Evolutionary conservation across 2,113 vertebrate species (phyloP), one percentile per base, ranked within the genome.

Genomic region (Ameiurus melas): DNA sequence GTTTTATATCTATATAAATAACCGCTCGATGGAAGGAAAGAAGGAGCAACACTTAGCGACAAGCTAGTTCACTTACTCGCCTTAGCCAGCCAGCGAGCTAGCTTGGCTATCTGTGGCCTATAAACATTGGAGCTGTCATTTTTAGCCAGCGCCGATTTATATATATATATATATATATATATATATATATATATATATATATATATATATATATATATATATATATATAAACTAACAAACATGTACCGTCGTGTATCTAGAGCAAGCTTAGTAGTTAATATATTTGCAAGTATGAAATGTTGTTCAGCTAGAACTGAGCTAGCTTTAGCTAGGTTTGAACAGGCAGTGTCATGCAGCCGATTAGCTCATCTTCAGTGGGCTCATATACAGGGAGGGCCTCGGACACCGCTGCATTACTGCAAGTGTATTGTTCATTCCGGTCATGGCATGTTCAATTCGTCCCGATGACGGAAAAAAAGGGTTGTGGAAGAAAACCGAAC

Each of bases 1-100:
- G n/a, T n/a, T n/a, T n/a, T n/a, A n/a, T n/a, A n/a, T n/a, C n/a
- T n/a, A n/a, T n/a, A n/a, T n/a, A n/a, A n/a, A n/a, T n/a, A 73
- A 20, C 22, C 39, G 94, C 83, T 93, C 55, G 14, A 57, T 64
- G 39, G 94, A 82, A 92, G 90, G 84, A 33, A 81, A 55, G 30
- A 22, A 80, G 30, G 9, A 7, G 88, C 93, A 94, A 27, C 58
- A 43, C 20, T 0, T 73, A 14, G 20, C 30, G 25, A 14, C 10
- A 3, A 36, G 47, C 83, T n/a, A 70, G 83, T 36, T 53, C 13
- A 53, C n/a, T 14, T 83, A 39, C 30, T 70, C 14, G 43, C 27
- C 13, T 47, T 19, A 83, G 82, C 12, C 22, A 58, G 12, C 47
- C 4, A 19, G 79, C 51, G 36, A 81, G 79, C n/a, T 17, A 27